Conservation (phyloP, 2,797 vertebrate genomes). For the Peromyscus aztecus region DNA sequence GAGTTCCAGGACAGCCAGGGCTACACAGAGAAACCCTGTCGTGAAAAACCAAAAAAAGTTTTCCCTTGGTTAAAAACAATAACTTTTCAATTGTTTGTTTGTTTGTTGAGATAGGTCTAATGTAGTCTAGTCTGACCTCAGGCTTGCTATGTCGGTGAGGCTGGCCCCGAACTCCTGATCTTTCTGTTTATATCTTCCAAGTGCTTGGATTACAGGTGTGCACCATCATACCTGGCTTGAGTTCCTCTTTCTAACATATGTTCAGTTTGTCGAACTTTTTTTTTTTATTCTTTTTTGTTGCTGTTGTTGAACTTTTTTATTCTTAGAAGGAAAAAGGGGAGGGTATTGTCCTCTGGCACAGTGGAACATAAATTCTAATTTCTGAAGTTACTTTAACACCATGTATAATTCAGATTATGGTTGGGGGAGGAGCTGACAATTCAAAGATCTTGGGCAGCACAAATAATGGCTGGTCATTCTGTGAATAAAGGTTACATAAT, state of each 20-base stretch:
- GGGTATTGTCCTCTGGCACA: not conserved
- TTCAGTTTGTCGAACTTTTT: not conserved
- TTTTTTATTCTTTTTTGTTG: not conserved
- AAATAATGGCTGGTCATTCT: slow-evolving; percentile 62
- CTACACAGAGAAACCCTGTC: not conserved
- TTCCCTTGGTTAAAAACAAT: not conserved
- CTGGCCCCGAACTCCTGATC: not conserved
- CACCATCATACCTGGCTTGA: not conserved
- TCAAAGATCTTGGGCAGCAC: slow-evolving; percentile 5
- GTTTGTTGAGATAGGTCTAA: not conserved
- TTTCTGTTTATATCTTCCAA: not conserved
- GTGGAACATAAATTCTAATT: not conserved
- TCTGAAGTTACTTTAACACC: slow-evolving; percentile 38
- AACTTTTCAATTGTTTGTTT: not conserved
- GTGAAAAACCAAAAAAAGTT: not conserved
- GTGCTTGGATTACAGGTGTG: not conserved
- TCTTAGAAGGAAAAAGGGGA: slow-evolving; percentile 24
- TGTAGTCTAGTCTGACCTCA: not conserved
- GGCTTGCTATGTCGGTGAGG: not conserved
- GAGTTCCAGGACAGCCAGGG: not conserved
- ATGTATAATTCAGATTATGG: not conserved
- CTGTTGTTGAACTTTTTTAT: not conserved
- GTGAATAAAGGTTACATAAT: slow-evolving; percentile 79
- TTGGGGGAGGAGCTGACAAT: not conserved
- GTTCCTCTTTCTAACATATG: not conserved